Evolutionary conservation across 2,113 vertebrate species (phyloP).

Genomic region (Bos taurus): ARS-UCD2.0 NC_037348.1:42829501-42830000

Average conservation of each 20-base stretch:
- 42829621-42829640: background rate
- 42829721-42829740: background rate
- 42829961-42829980: too few relatives aligned
- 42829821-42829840: background rate
- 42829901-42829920: too few relatives aligned
- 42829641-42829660: background rate
- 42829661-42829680: background rate
- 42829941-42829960: too few relatives aligned
- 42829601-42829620: background rate
- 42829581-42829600: background rate
- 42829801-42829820: background rate
- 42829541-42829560: background rate
- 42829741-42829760: background rate
- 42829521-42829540: background rate
- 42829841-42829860: background rate
- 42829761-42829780: background rate
- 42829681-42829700: background rate
- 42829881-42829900: too few relatives aligned
- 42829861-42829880: too few relatives aligned
- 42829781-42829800: background rate
- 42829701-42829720: rapidly evolving
- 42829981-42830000: background rate
- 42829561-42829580: background rate
- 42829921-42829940: too few relatives aligned
- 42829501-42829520: background rate